Base-by-base conservation (phyloP, 2,797 vertebrate genomes). In the Bryconaethiops microstoma region DNA sequence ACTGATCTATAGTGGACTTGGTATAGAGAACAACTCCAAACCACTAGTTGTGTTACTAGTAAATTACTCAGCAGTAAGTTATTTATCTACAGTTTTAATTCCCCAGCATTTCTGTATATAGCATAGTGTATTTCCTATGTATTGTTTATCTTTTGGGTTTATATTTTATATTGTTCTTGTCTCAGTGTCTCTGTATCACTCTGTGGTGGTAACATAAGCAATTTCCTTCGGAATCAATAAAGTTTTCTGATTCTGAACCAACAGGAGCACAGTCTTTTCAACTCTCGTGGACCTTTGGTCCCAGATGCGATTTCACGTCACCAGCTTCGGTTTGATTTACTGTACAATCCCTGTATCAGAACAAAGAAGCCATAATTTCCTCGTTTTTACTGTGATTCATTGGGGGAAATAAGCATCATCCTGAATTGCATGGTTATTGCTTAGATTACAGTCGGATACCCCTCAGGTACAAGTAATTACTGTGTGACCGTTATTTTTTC, bases 391-490 rank as follows among this genome's bases (percentile, higher is more conserved):
- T 76, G 79, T 77, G 81, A 88, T 86, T 87, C 70, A 85, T 81
- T 85, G 77, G 82, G 75, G 83, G 29, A 29, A 29, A 77, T 75
- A 63, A 64, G 83, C 71, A 77, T 80, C 85, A 86, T 72, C 84
- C 40, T 64, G 70, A 40, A 86, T 81, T 79, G 83, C 40, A 17
- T 75, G 57, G 89, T 93, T 93, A 93, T 91, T 91, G 92, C 92
- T 83, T 91, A 91, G 92, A 92, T 94, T 94, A 88, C 82, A 83
- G 82, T 87, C 80, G 81, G 91, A 88, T 89, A 88, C 86, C 95
- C 29, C 90, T 92, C 90, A 91, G 91, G 93, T 88, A 89, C 89
- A 91, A 89, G 92, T 93, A 92, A 95, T 95, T 94, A 94, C 68
- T 55, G 82, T 84, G 82, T 73, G 60, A 83, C 83, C 1, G 59